Base-by-base conservation (phyloP, 1,140 invertebrate genomes). In the Eupeodes corollae region DNA sequence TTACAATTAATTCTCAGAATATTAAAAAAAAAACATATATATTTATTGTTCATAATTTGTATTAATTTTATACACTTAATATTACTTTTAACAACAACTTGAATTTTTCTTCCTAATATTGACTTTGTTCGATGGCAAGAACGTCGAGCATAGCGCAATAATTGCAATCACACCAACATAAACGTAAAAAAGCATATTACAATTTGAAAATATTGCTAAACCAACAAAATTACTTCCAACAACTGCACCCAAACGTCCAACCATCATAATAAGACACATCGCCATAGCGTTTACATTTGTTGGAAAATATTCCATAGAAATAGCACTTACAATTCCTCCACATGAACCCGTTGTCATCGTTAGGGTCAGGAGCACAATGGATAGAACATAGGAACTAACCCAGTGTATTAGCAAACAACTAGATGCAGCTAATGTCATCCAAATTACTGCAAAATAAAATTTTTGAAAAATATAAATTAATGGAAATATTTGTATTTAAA, bases 251-350 rank as follows among this genome's bases (percentile, higher is more conserved):
- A 73, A 37, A n/a, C 70, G 59, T 6, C 70, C 72, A 34, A 60
- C 57, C 62, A 71, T 70, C 56, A 73, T 61, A 16, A 70, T 59
- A 32, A 72, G 54, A 51, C 68, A 69, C 55, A 73, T 63, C 40
- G 70, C 71, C 70, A 72, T 72, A 15, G 64, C 69, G 51, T 70
- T 70, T 35, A 63, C 56, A 49, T 70, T 51, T 3, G 70, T 71
- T 6, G 70, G 70, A 50, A 68, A 71, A 45, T 70, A 59, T 38
- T 71, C 69, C 42, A 70, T 67, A 13, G 69, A 57, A 6, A 65
- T 61, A 35, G 69, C 63, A 50, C 59, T 63, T 0, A 70, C 54
- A 37, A 72, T 42, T 14, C 61, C 63, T 15, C 69, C 67, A 26
- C 68, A 68, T 16, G 66, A 61, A 6, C 69, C 69, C 15, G 66